Evolutionary conservation across 2,797 vertebrate genomes (phyloP).

Genomic region (Myotis daubentonii): DNA sequence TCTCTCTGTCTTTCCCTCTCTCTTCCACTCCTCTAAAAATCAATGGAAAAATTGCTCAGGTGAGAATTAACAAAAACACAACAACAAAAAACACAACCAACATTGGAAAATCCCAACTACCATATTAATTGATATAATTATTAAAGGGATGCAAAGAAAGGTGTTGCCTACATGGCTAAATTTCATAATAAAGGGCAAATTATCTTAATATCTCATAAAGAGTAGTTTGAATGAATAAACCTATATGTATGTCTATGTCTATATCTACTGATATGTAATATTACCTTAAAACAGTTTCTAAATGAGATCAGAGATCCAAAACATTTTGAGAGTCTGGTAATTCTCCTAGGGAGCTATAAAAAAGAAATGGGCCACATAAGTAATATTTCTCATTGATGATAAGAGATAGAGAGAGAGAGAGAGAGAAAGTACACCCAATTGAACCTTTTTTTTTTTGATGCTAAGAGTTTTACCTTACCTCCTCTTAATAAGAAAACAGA

Average conservation of each 20-base stretch:
- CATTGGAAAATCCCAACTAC: neutral
- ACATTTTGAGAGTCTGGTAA: neutral
- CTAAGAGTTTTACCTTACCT: neutral
- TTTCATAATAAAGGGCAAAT: neutral
- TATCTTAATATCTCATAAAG: conserved; percentile 17
- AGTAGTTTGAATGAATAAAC: conserved; percentile 5
- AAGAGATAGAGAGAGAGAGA: too few relatives aligned
- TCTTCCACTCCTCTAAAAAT: too few relatives aligned
- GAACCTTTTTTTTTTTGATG: neutral
- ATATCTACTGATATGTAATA: neutral
- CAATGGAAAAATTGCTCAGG: too few relatives aligned
- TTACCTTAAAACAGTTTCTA: neutral
- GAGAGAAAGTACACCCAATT: neutral
- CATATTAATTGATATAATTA: neutral
- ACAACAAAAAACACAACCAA: neutral
- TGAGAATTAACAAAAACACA: too few relatives aligned
- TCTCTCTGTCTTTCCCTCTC: too few relatives aligned
- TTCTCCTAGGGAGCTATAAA: neutral
- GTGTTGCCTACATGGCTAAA: neutral
- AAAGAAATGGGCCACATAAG: neutral
- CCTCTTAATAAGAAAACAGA: neutral
- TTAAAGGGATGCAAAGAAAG: neutral
- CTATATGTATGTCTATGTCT: neutral
- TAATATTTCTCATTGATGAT: neutral
- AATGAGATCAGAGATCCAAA: neutral